Conservation (phyloP, 1,140 invertebrate species). For the Drusus annulatus region DNA sequence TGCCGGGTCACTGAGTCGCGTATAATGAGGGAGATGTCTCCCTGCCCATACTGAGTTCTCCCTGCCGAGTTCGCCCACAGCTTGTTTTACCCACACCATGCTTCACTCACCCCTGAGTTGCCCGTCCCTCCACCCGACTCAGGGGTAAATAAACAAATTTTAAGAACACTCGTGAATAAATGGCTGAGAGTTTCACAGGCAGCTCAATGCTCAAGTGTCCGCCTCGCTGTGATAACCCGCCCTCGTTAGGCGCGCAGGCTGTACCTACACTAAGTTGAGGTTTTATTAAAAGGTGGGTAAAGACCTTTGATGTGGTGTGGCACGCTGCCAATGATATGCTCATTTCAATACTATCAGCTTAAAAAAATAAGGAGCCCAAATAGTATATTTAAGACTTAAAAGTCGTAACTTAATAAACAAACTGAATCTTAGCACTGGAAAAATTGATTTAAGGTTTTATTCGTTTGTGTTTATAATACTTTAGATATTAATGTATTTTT, state of each 20-base stretch:
- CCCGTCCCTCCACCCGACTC: slow-evolving; percentile 18
- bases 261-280: background rate
- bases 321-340: slow-evolving; percentile 26
- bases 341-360: background rate
- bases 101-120: background rate
- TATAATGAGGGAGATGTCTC: slow-evolving; percentile 2
- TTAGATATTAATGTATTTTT: no score
- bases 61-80: no score
- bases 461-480: no score
- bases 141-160: slow-evolving; percentile 56
- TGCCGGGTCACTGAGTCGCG: slow-evolving; percentile 29
- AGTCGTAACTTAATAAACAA: no score
- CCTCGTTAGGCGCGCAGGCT: background rate
- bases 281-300: slow-evolving; percentile 1
- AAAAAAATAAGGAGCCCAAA: no score
- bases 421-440: no score
- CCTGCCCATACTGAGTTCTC: background rate
- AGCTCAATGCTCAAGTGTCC: slow-evolving; percentile 14
- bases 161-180: slow-evolving; percentile 56
- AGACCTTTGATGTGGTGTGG: slow-evolving; percentile 1
- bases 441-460: no score
- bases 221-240: background rate
- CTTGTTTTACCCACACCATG: background rate
- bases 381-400: no score
- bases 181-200: slow-evolving; percentile 43